Base-by-base conservation (phyloP, 2,888 invertebrate genomes). In the Caenorhabditis parvicauda region DNA sequence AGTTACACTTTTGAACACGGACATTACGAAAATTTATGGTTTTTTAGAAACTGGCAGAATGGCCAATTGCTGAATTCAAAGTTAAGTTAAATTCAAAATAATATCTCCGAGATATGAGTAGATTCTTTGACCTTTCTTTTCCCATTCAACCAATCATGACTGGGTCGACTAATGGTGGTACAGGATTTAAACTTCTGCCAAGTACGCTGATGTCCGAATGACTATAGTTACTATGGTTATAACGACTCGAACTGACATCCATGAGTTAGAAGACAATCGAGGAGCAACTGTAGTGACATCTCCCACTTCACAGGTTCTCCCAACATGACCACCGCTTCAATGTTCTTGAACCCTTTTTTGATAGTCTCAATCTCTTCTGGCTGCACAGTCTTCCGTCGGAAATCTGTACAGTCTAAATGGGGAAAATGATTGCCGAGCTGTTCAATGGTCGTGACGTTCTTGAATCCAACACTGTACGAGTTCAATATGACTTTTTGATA, bases 301-400 rank as follows among this genome's bases (percentile, higher is more conserved):
- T 88, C 88, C 88, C 88, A 88, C 74, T 84, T 83, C 29, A 86
- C 83, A 1, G 88, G 87, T 69, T 88, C 88, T n/a, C 87, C 87
- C 70, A 87, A 85, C 50, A 88, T 81, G 59, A 88, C 83, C 24
- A 88, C 83, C 44, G 86, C 87, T 84, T 73, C 69, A 24, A 73
- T 66, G 3, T 59, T 64, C 24, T 50, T 51, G 52, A 73, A 73
- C 32, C 51, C 43, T 19, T 54, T 51, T 12, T 66, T 43, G 9
- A 60, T 53, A 14, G 47, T 43, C 28, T 55, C 62, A 9, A 61
- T 59, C 21, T 66, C 62, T 14, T 52, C 47, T 22, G 65, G 62
- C 42, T 64, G 59, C 24, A 57, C 54, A 2, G 44, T 29, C 54
- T 82, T 70, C 41, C 83, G 65, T 38, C 75, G 77, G 67, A 83